Evolutionary conservation across 2,113 vertebrate genomes (phyloP).

Genomic region (Glaucomys volans): DNA sequence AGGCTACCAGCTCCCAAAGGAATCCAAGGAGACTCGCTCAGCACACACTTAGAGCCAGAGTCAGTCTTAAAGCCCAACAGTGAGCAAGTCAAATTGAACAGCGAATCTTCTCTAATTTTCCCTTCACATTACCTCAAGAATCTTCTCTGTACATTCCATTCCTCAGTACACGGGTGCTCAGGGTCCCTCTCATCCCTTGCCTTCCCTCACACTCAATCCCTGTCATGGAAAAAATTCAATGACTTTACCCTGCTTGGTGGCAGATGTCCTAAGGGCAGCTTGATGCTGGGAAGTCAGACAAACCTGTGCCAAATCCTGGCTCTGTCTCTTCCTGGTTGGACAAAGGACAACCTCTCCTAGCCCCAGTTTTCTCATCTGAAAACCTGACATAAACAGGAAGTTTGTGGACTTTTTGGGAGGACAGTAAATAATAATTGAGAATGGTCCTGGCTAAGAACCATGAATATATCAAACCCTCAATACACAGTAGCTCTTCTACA

Average conservation of each 20-base stretch:
- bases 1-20: not conserved
- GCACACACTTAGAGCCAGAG: not conserved
- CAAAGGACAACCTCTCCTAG: not conserved
- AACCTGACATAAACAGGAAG: not conserved
- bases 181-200: not conserved
- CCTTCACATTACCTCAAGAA: not conserved
- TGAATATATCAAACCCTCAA: not conserved
- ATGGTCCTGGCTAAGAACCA: not conserved
- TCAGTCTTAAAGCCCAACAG: not conserved
- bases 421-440: not conserved
- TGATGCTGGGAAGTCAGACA: not conserved
- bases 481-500: not conserved
- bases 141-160: not conserved
- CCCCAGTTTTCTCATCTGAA: not conserved
- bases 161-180: not conserved
- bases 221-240: not conserved
- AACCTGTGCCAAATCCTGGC: not conserved
- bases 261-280: not conserved
- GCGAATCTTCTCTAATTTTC: not conserved
- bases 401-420: not conserved
- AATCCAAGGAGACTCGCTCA: not conserved
- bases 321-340: not conserved
- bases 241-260: not conserved
- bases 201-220: not conserved
- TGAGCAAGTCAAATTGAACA: not conserved